Base-by-base conservation (phyloP, 2,888 invertebrate species). In the Hemistola chrysoprasaria region DNA sequence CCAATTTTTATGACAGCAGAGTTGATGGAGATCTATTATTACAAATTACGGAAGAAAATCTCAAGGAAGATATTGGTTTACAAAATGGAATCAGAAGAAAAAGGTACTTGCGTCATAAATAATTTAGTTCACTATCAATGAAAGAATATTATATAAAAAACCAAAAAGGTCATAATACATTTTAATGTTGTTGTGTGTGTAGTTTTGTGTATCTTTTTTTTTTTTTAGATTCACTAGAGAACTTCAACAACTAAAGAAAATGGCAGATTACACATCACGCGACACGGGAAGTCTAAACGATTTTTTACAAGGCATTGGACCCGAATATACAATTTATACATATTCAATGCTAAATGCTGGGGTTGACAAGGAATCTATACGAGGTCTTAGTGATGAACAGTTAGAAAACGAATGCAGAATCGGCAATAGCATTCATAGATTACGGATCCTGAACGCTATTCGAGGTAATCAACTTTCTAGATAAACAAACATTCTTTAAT, bases 1-100 rank as follows among this genome's bases (percentile, higher is more conserved):
- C 86, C 1, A 94, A 94, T 73, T 99, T 99, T 74, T 92, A 93
- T 27, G 95, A 95, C 38, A 97, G 98, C 67, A 92, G 96, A 77
- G 98, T 99, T 20, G 99, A 99, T 77, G 99, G 99, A 4, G 99
- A 99, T 90, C 90, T 99, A 34, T 86, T 99, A 50, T 87, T 99
- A 40, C 96, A 97, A 77, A 90, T 99, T 51, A 95, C 94, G 6
- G 98, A 98, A 78, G 95, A 95, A 37, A 98, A 98, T 89, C 92
- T 99, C 36, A 92, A 92, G 56, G 95, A 96, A 64, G 99, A 99
- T 76, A 97, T 99, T 59, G 96, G 96, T 30, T 93, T 99, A 64
- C 91, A 91, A 49, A 99, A 98, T 82, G 98, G 98, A 64, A 97
- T 99, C 71, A 93, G 96, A 72, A 90, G 98, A 54, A 95, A 96